Evolutionary conservation across 2,888 invertebrate species (phyloP).

Genomic region (Thymelicus acteon): DNA sequence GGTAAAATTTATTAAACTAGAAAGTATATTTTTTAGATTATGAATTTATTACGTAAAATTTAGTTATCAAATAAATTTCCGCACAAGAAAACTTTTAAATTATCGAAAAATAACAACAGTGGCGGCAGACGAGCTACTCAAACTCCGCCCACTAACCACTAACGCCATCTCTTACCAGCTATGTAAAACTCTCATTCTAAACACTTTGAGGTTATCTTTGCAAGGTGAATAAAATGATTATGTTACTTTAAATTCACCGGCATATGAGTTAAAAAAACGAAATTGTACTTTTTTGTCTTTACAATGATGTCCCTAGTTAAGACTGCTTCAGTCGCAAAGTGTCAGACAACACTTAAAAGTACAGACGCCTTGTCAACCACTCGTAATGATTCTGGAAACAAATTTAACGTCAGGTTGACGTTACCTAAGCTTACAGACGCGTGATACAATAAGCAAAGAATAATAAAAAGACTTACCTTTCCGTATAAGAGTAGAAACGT

Average conservation of each 20-base stretch:
- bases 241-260: conserved; percentile 2
- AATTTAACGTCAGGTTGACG: neutral
- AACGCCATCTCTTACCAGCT: conserved; percentile 58
- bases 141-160: conserved; percentile 56
- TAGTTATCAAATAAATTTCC: neutral
- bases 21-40: no score
- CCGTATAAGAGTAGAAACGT: conserved; percentile 29
- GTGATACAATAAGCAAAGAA: conserved; percentile 40
- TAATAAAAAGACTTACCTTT: conserved; percentile 60
- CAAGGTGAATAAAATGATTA: conserved; percentile 24
- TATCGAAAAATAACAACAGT: conserved; percentile 41
- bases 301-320: conserved; percentile 28
- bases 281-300: conserved; percentile 19
- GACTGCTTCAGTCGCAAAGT: neutral
- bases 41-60: no score
- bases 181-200: conserved; percentile 40
- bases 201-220: conserved; percentile 63
- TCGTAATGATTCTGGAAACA: conserved; percentile 22
- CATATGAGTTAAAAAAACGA: conserved; percentile 1
- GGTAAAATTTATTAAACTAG: no score
- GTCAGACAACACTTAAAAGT: conserved; percentile 33
- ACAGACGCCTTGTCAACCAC: conserved; percentile 46
- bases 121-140: conserved; percentile 55
- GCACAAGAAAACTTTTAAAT: conserved; percentile 18
- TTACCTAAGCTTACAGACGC: conserved; percentile 38